These are phyloP conservation scores for Aphelenchoides bicaudatus DNA, from an alignment of 2,888 invertebrate species.

Conservation along the genomic window DNA sequence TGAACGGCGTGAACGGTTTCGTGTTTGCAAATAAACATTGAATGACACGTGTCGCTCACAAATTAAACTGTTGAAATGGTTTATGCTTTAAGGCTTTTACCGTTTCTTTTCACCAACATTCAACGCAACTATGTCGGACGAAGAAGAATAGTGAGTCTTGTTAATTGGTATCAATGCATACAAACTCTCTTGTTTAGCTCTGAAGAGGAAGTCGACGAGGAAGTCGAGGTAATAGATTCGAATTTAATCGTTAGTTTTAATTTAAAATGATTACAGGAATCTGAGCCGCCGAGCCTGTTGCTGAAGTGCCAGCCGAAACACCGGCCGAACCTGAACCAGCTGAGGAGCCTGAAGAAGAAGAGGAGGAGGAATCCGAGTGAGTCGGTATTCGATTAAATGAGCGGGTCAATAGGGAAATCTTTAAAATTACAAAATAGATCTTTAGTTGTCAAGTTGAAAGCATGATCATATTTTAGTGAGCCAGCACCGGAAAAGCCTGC, in stretches of 20 bases:
- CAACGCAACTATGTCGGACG: constrained; percentile 18
- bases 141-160: constrained; percentile 22
- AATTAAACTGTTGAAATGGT: too few species aligned
- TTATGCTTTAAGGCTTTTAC: background rate
- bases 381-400: background rate
- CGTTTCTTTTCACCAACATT: background rate
- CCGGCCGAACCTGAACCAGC: constrained; percentile 19
- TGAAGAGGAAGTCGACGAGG: constrained; percentile 15
- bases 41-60: too few species aligned
- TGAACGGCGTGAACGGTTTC: constrained; percentile 11
- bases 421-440: too few species aligned
- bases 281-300: background rate
- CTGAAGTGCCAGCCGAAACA: background rate
- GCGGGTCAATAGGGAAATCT: too few species aligned
- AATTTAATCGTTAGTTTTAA: background rate
- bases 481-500: too few species aligned
- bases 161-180: background rate
- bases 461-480: too few species aligned
- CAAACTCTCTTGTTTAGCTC: background rate
- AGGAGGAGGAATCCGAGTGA: constrained; percentile 15
- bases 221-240: background rate
- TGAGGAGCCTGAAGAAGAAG: constrained; percentile 27
- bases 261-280: background rate
- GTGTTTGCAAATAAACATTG: too few species aligned
- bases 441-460: too few species aligned